A percentile compares a stretch with the other conserved stretches of the same genome.
phyloP scores from a whole-genome alignment of 2,888 invertebrate species.

The Ceraclea dissimilis region DNA sequence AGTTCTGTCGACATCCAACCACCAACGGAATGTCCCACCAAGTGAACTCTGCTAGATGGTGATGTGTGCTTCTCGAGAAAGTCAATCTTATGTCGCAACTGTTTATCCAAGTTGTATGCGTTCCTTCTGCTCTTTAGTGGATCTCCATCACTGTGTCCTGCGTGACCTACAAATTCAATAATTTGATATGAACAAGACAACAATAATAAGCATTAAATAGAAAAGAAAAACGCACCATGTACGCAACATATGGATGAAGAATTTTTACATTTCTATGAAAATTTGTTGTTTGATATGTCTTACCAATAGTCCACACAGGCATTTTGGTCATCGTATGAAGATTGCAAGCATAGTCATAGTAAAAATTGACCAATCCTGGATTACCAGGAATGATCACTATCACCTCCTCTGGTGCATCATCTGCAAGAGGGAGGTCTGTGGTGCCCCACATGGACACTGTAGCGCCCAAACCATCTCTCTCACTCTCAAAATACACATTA shows the following conservation, averaged over 20 bases:
- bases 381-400: slow-evolving; percentile 22
- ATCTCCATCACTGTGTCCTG: not conserved
- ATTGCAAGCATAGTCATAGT: slow-evolving; percentile 15
- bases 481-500: not conserved
- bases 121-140: not conserved
- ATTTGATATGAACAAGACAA: too few species aligned
- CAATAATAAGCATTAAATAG: too few species aligned
- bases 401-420: slow-evolving; percentile 8
- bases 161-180: not conserved
- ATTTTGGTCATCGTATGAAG: slow-evolving; percentile 14
- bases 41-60: slow-evolving; percentile 61
- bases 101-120: slow-evolving; percentile 65
- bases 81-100: slow-evolving; percentile 69
- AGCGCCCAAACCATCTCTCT: not conserved
- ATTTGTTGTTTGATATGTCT: not conserved
- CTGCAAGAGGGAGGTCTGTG: not conserved
- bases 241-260: too few species aligned
- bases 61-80: slow-evolving; percentile 71
- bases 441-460: not conserved
- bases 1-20: slow-evolving; percentile 74
- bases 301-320: slow-evolving; percentile 22
- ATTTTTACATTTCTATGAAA: not conserved
- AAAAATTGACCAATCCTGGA: slow-evolving; percentile 20
- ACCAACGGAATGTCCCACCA: slow-evolving; percentile 90
- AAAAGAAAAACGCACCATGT: too few species aligned